phyloP scores from a whole-genome alignment of 64 coral and sea anemone species.

The Trachythela sp. region DNA sequence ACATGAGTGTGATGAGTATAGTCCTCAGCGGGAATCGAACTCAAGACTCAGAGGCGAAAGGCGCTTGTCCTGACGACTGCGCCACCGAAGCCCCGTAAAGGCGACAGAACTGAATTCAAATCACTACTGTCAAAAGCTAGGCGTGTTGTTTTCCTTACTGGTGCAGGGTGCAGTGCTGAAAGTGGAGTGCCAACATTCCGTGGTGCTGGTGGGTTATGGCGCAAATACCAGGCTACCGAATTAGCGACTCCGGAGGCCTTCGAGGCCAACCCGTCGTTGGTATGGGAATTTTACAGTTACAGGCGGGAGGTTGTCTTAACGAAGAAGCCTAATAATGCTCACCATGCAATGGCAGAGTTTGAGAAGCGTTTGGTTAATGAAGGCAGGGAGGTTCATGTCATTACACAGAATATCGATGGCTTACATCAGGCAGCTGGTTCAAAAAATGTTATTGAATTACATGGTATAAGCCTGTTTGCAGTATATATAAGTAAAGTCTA shows the following conservation, averaged over 20 bases:
- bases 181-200: constrained; percentile 97
- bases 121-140: constrained; percentile 59
- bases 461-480: too few species aligned
- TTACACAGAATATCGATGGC: constrained; percentile 98
- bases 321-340: constrained; percentile 83
- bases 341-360: constrained; percentile 89
- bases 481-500: too few species aligned
- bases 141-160: constrained; percentile 69
- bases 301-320: constrained; percentile 77
- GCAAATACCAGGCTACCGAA: constrained; percentile 70
- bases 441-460: constrained; percentile 81
- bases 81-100: too few species aligned
- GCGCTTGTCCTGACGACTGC: too few species aligned
- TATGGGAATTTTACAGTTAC: constrained; percentile 99
- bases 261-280: constrained; percentile 66
- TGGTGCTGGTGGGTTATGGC: constrained; percentile 86
- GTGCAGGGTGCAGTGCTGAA: constrained; percentile 85
- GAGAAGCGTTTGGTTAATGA: constrained; percentile 48
- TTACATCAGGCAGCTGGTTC: constrained; percentile 79
- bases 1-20: too few species aligned
- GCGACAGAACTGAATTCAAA: constrained; percentile 55
- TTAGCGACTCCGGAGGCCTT: constrained; percentile 74
- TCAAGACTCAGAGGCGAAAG: too few species aligned
- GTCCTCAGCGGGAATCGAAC: too few species aligned
- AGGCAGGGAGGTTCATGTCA: constrained; percentile 59